A percentile compares a stretch with the other conserved stretches of the same genome.
These are phyloP conservation scores for Centruroides sculpturatus DNA, from an alignment of 1,140 invertebrate species.

Conservation along the genomic window DNA sequence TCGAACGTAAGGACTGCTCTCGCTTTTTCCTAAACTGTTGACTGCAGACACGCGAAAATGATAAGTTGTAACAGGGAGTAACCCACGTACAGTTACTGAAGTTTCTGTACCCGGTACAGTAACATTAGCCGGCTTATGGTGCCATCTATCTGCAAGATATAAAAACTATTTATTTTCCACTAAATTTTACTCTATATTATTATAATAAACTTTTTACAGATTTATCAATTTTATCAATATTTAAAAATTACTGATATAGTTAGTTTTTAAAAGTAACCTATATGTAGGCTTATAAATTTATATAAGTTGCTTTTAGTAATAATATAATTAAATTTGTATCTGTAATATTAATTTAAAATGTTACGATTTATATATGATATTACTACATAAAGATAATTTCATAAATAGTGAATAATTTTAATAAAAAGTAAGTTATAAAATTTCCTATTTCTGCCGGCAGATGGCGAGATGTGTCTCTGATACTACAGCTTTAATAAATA, in stretches of 20 bases:
- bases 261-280: constrained; percentile 17
- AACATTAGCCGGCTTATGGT: constrained; percentile 15
- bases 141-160: constrained; percentile 11
- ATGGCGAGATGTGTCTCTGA: too few relatives aligned
- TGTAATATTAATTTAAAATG: too few relatives aligned
- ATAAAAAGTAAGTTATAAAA: too few relatives aligned
- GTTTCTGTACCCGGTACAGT: constrained; percentile 55
- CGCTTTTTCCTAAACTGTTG: constrained; percentile 46
- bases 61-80: constrained; percentile 78
- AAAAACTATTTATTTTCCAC: not conserved
- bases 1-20: constrained; percentile 65
- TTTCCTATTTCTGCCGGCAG: too few relatives aligned
- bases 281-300: too few relatives aligned
- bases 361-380: too few relatives aligned
- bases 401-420: too few relatives aligned
- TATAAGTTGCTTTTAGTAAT: too few relatives aligned
- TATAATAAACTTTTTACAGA: not conserved
- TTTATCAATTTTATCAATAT: not conserved
- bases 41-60: constrained; percentile 90
- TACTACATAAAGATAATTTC: too few relatives aligned
- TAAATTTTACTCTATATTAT: not conserved
- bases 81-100: constrained; percentile 54
- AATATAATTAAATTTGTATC: too few relatives aligned
- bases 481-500: too few relatives aligned
- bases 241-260: constrained; percentile 23